These are phyloP conservation scores for Litocranius walleri DNA, from an alignment of 2,113 vertebrate species.

Conservation along the genomic window DNA sequence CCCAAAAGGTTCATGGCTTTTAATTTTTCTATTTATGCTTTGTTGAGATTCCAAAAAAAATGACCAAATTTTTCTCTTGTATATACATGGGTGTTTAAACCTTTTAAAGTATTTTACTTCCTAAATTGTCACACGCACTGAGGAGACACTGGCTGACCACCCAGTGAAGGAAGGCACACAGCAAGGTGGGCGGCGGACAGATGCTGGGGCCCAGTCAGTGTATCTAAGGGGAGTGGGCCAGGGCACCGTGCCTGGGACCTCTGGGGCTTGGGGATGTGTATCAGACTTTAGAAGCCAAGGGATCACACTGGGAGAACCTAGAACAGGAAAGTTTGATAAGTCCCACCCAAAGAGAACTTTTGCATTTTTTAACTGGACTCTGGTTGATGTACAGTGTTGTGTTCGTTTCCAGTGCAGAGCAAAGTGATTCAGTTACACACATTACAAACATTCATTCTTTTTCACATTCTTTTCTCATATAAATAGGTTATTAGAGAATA, in stretches of 20 bases:
- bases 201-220: fast-evolving
- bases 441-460: neutral
- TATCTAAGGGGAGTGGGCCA: fast-evolving
- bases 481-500: neutral
- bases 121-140: neutral
- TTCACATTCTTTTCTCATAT: neutral
- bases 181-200: fast-evolving
- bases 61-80: neutral
- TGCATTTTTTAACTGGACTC: neutral
- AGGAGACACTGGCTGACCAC: neutral
- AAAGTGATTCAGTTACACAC: neutral
- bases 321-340: neutral
- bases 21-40: neutral
- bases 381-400: neutral
- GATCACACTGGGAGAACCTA: neutral
- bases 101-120: neutral
- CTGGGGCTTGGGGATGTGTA: fast-evolving
- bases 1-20: neutral
- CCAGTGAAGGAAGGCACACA: neutral
- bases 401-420: neutral
- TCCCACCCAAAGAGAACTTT: neutral
- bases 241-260: fast-evolving
- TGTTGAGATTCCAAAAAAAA: neutral
- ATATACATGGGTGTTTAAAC: neutral
- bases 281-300: neutral